Percentiles rank a stretch among this genome's conserved stretches.
Conservation (phyloP, 2,113 vertebrate species). For the Vimba vimba region DNA sequence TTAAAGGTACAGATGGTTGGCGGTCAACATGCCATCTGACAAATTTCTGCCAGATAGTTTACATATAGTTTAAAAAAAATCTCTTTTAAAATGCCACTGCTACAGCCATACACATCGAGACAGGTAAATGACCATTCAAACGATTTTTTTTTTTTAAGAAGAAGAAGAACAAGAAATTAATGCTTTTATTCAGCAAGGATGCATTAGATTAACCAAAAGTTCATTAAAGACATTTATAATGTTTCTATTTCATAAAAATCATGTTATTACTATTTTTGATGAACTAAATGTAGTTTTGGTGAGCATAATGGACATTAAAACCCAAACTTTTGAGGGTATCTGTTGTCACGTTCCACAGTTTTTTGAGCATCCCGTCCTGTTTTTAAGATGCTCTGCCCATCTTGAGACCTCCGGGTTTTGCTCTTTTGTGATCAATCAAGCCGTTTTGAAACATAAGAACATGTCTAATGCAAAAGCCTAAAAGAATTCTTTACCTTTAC, state of each 20-base stretch:
- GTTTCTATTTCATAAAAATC: no score
- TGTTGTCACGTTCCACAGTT: background rate
- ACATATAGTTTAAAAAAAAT: background rate
- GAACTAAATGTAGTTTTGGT: background rate
- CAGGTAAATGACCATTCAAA: background rate
- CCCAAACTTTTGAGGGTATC: background rate
- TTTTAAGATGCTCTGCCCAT: background rate
- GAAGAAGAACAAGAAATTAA: no score
- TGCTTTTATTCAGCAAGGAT: no score
- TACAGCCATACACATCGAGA: background rate
- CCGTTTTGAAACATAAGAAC: no score
- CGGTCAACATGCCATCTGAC: background rate
- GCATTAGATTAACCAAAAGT: no score
- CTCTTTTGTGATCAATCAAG: no score
- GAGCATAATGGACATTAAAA: background rate
- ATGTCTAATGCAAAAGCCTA: background rate
- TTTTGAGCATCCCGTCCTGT: background rate
- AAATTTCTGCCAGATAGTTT: background rate
- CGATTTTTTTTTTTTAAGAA: background rate
- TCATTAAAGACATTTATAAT: background rate
- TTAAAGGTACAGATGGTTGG: background rate
- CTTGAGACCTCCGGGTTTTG: no score
- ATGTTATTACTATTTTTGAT: background rate
- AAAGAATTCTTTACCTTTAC: constrained; percentile 3
- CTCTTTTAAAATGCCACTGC: background rate